Percentiles rank a stretch among this genome's conserved stretches.
Conservation (phyloP, 2,888 invertebrate genomes). For the Pedicia rivosa region DNA sequence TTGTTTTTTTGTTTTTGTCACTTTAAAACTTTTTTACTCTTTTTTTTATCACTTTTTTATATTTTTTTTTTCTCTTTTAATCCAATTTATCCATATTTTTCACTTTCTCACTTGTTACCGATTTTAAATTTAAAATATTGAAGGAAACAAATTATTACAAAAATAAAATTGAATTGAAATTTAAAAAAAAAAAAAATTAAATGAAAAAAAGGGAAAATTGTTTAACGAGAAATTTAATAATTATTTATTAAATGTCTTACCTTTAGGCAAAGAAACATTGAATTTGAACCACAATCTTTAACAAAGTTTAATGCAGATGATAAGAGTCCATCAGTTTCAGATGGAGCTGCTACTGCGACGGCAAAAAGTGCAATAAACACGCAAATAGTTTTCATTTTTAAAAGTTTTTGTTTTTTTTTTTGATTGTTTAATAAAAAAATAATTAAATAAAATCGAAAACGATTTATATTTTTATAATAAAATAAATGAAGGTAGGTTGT, state of each 20-base stretch:
- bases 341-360: conserved; percentile 31
- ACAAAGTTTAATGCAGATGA: conserved; percentile 50
- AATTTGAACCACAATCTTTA: conserved; percentile 52
- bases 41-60: no score
- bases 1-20: no score
- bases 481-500: conserved; percentile 11
- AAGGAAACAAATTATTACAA: no score
- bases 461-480: neutral
- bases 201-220: no score
- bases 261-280: conserved; percentile 56
- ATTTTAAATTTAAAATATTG: no score
- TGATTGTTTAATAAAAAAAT: neutral
- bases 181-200: neutral
- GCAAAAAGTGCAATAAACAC: conserved; percentile 34
- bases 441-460: neutral
- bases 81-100: no score
- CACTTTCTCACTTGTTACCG: no score
- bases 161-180: neutral
- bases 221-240: no score
- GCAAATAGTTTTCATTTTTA: conserved; percentile 35
- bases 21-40: no score
- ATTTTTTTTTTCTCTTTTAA: no score
- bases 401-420: conserved; percentile 32
- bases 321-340: conserved; percentile 38
- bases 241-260: conserved; percentile 31